Evolutionary conservation across 2,113 vertebrate genomes (phyloP).

Genomic region (Cryptoleucopteryx plumbea): DNA sequence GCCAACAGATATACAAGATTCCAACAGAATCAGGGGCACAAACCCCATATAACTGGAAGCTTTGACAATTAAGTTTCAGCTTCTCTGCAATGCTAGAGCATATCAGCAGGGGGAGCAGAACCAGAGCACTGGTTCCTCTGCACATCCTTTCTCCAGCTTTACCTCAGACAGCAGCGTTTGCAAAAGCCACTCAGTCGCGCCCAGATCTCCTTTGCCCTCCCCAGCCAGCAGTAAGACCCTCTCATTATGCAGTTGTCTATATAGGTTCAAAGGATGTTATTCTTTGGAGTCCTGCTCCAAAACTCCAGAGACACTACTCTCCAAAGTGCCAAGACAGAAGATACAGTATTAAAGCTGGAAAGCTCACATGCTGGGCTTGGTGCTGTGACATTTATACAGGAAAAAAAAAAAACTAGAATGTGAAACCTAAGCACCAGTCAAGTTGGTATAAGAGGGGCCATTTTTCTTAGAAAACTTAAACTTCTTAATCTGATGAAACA

Average conservation of each 20-base stretch:
- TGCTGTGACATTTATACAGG: background rate
- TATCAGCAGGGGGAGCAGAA: constrained; percentile 28
- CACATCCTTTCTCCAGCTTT: background rate
- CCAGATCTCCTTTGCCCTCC: background rate
- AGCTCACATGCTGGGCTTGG: background rate
- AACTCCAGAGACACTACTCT: background rate
- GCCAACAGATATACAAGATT: background rate
- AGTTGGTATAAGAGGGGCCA: background rate
- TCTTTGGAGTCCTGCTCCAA: background rate
- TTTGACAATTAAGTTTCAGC: background rate
- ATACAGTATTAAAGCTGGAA: background rate
- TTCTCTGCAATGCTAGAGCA: background rate
- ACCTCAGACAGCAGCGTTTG: fast-evolving
- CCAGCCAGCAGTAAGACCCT: background rate
- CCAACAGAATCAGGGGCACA: background rate
- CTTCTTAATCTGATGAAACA: background rate
- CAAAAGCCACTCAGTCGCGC: background rate
- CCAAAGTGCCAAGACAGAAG: background rate
- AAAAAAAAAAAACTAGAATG: background rate
- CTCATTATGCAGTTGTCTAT: background rate
- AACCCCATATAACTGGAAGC: background rate
- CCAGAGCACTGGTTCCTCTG: background rate
- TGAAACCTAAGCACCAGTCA: background rate
- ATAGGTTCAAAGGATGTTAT: background rate
- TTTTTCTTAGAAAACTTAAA: background rate